phyloP scores from a whole-genome alignment of 2,113 vertebrate species.

The Erpornis zantholeuca region DNA sequence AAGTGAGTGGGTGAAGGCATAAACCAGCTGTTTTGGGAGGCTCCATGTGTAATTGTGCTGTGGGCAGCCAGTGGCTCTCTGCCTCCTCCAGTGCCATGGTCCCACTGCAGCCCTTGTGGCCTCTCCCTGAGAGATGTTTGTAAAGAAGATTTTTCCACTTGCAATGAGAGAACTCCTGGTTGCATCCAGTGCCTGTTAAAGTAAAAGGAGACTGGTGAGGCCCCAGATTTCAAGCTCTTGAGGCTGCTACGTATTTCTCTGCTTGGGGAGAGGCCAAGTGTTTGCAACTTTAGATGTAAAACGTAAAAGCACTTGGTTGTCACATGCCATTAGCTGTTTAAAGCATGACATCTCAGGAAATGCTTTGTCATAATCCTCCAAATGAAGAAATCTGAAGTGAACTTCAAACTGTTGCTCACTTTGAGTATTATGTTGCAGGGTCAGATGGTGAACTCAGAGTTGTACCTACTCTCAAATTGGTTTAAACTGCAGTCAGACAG shows the following conservation, averaged over 20 bases:
- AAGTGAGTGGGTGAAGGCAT: neutral
- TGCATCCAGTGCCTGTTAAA: neutral
- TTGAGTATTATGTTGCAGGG: constrained; percentile 1
- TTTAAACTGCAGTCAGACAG: constrained; percentile 26
- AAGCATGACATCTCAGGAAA: constrained; percentile 36
- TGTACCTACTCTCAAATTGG: constrained; percentile 3
- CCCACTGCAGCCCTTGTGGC: neutral
- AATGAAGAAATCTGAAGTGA: constrained; percentile 54
- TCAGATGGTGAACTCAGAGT: neutral
- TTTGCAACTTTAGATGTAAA: constrained; percentile 25
- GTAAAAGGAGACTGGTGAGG: neutral
- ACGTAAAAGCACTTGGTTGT: constrained; percentile 7
- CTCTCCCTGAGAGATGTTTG: rapidly evolving
- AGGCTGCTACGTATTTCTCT: neutral
- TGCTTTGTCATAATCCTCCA: constrained; percentile 38
- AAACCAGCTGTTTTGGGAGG: neutral
- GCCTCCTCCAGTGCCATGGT: neutral
- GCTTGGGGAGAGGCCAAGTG: neutral
- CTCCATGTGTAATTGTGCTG: rapidly evolving
- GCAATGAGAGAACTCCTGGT: neutral
- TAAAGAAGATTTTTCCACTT: neutral
- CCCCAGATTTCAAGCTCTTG: neutral
- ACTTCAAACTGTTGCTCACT: constrained; percentile 28
- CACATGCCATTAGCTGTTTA: constrained; percentile 40
- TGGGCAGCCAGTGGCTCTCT: neutral